Percentiles rank a stretch among this genome's conserved stretches.
Evolutionary conservation across 2,888 invertebrate species (phyloP).

Genomic region (Rotaria sp.): DNA sequence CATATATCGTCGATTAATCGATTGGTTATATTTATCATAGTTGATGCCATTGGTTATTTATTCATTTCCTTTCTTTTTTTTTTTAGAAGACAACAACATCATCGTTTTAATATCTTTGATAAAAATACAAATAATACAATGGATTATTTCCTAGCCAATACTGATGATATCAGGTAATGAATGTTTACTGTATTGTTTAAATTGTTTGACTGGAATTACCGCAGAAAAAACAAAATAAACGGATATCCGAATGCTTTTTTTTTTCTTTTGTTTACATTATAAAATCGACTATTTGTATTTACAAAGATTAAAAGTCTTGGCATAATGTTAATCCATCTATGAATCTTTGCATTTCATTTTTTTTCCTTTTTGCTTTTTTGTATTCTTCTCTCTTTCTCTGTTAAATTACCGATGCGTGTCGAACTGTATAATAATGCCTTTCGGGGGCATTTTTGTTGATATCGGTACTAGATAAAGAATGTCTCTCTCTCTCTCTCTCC

Average conservation of each 20-base stretch:
- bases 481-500: background rate
- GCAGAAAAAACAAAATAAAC: no score
- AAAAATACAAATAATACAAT: background rate
- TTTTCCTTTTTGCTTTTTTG: background rate
- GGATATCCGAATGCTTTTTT: background rate
- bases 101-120: background rate
- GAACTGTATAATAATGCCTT: constrained; percentile 4
- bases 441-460: constrained; percentile 13
- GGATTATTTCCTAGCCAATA: background rate
- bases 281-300: constrained; percentile 3
- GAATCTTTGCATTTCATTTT: background rate
- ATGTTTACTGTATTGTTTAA: background rate
- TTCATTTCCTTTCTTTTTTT: background rate
- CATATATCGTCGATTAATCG: background rate
- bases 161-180: constrained; percentile 6
- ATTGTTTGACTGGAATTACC: background rate
- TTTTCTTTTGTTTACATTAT: background rate
- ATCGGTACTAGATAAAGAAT: constrained; percentile 32
- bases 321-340: background rate
- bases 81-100: background rate
- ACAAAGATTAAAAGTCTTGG: constrained; percentile 14
- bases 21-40: background rate
- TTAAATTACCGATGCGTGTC: background rate
- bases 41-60: background rate
- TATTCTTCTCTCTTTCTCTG: background rate